phyloP scores from a whole-genome alignment of 2,113 vertebrate genomes.

The Nycticorax nycticorax region DNA sequence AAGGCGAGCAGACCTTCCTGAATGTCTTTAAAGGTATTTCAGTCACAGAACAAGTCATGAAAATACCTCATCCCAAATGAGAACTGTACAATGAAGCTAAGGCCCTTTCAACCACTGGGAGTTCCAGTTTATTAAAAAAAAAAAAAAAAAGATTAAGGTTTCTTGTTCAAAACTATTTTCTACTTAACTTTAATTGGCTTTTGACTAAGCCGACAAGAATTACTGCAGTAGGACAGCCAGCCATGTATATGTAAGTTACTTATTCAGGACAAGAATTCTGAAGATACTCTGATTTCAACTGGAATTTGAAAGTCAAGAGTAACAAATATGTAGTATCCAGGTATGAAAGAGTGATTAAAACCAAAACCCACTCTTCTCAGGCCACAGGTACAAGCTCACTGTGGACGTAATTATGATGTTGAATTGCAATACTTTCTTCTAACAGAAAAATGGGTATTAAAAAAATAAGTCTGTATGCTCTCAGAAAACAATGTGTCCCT shows the following conservation, averaged over 20 bases:
- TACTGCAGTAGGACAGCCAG: not conserved
- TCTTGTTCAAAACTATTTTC: not conserved
- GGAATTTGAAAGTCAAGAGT: not conserved
- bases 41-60: not conserved
- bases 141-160: not conserved
- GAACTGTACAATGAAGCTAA: not conserved
- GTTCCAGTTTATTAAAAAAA: not conserved
- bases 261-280: not conserved
- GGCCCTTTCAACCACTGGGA: not conserved
- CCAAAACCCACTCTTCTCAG: not conserved
- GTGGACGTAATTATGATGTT: not conserved
- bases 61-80: not conserved
- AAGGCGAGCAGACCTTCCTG: not conserved
- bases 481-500: not conserved
- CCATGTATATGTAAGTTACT: fast-evolving
- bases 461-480: not conserved
- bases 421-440: not conserved
- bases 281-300: not conserved
- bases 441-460: not conserved
- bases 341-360: not conserved
- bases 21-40: not conserved
- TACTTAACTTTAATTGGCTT: not conserved
- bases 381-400: not conserved
- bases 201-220: not conserved
- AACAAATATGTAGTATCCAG: not conserved